Evolutionary conservation across 2,113 vertebrate species (phyloP).

Genomic region (Gambusia affinis): DNA sequence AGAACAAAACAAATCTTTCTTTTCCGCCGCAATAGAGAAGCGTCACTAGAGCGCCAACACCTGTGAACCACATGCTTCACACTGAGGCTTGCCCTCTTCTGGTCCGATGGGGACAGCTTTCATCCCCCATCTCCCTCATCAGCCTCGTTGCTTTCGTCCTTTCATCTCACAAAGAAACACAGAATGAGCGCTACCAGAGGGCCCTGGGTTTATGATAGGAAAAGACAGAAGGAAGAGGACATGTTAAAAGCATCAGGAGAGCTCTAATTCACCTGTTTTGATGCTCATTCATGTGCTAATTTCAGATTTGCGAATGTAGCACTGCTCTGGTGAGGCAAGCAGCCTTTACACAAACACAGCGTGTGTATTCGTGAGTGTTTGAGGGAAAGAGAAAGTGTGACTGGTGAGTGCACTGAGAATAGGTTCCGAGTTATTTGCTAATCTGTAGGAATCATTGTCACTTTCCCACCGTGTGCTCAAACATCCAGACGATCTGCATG

Average conservation of each 20-base stretch:
- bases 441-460: neutral
- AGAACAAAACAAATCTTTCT: conserved; percentile 36
- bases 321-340: conserved; percentile 21
- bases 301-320: conserved; percentile 30
- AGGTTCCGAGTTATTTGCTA: neutral
- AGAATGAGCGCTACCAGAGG: neutral
- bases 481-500: neutral
- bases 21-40: neutral
- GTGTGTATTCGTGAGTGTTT: neutral
- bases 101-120: conserved; percentile 32
- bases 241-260: conserved; percentile 20
- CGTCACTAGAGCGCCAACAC: conserved; percentile 44
- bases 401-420: no score
- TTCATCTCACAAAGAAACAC: conserved; percentile 30
- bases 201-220: conserved; percentile 23
- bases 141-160: conserved; percentile 6
- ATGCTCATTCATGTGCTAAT: conserved; percentile 63
- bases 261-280: conserved; percentile 52
- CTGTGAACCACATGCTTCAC: conserved; percentile 48
- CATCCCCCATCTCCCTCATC: neutral
- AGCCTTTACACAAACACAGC: conserved; percentile 34
- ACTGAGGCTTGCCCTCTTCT: conserved; percentile 23
- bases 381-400: neutral
- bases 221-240: conserved; percentile 13
- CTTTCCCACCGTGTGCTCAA: neutral